phyloP scores from a whole-genome alignment of 2,113 vertebrate genomes.

The Brienomyrus brachyistius region DNA sequence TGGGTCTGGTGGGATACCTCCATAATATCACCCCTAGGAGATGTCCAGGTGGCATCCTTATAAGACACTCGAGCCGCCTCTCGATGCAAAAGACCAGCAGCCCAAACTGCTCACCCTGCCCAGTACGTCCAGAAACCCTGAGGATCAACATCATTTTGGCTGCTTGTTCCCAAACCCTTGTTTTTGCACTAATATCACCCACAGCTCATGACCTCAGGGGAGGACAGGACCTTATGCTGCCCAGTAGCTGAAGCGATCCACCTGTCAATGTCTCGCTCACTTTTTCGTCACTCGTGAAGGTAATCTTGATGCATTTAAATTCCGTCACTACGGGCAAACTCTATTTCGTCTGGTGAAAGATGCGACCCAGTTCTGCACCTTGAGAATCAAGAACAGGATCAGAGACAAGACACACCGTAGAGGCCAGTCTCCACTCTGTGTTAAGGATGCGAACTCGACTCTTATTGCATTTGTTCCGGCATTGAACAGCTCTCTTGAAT shows the following conservation, averaged over 20 bases:
- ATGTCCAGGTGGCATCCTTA: not conserved
- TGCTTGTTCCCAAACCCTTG: not conserved
- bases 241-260: not conserved
- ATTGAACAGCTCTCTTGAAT: not conserved
- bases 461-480: not conserved
- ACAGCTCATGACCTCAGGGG: not conserved
- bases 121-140: not conserved
- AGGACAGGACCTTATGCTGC: not conserved
- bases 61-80: not conserved
- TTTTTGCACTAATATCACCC: not conserved
- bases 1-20: not conserved
- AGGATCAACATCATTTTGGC: not conserved
- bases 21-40: not conserved
- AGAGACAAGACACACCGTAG: not conserved
- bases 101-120: not conserved
- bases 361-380: not conserved
- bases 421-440: not conserved
- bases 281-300: not conserved
- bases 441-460: not conserved
- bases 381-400: not conserved
- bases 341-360: not conserved
- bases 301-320: not conserved
- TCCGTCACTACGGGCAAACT: not conserved
- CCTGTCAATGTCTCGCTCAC: not conserved
- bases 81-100: not conserved